These are phyloP conservation scores for Megalops atlanticus DNA, from an alignment of 2,113 vertebrate species.

Conservation along the genomic window DNA sequence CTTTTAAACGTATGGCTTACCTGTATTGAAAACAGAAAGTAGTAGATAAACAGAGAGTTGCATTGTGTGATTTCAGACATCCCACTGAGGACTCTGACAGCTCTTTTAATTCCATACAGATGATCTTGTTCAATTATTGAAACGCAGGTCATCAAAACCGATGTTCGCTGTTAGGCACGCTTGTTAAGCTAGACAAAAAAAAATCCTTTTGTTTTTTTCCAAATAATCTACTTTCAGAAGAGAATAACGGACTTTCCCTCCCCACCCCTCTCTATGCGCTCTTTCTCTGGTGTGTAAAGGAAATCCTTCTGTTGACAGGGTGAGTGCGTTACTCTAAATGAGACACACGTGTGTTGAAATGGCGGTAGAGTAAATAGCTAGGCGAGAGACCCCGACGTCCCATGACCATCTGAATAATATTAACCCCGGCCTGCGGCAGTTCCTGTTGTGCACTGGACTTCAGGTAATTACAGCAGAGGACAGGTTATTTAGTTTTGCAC, in stretches of 20 bases:
- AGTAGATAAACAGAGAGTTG: slow-evolving; percentile 59
- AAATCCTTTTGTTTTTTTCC: not conserved
- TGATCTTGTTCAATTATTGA: not conserved
- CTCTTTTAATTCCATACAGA: slow-evolving; percentile 40
- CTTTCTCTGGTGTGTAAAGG: slow-evolving; percentile 16
- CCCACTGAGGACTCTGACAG: slow-evolving; percentile 43
- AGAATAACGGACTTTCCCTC: slow-evolving; percentile 8
- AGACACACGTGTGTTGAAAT: slow-evolving; percentile 18
- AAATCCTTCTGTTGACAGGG: slow-evolving; percentile 20
- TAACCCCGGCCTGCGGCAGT: slow-evolving; percentile 15
- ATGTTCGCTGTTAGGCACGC: not conserved
- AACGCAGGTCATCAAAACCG: not conserved
- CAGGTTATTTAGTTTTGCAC: not conserved
- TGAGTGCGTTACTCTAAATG: slow-evolving; percentile 8
- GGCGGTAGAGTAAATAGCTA: not conserved
- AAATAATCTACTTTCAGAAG: not conserved
- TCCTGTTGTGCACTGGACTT: slow-evolving; percentile 14
- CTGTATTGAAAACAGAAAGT: slow-evolving; percentile 63
- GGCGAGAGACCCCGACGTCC: not conserved
- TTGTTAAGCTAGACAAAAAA: not conserved
- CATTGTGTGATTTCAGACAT: slow-evolving; percentile 71
- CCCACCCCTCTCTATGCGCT: slow-evolving; percentile 1
- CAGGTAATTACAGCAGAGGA: not conserved
- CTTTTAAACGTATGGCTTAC: slow-evolving; percentile 48
- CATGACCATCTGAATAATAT: slow-evolving; percentile 12